phyloP scores from a whole-genome alignment of 2,888 invertebrate species.

The Pharmacophagus antenor region DNA sequence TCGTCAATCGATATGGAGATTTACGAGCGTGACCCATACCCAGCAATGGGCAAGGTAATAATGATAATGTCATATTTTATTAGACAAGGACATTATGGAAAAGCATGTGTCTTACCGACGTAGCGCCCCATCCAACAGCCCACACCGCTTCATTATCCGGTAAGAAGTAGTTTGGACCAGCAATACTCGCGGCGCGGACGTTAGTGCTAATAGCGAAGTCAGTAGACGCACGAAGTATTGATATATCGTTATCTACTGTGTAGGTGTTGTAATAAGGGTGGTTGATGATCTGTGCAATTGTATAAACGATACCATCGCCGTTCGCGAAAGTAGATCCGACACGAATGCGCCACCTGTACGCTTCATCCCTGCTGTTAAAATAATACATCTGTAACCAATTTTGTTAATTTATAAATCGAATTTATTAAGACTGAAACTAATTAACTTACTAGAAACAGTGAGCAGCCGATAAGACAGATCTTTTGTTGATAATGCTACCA shows the following conservation, averaged over 20 bases:
- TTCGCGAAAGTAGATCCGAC: constrained; percentile 39
- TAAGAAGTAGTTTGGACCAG: constrained; percentile 49
- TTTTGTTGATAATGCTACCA: constrained; percentile 40
- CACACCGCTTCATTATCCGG: constrained; percentile 49
- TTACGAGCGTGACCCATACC: too few relatives aligned
- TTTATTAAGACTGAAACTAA: not conserved
- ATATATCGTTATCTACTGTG: constrained; percentile 44
- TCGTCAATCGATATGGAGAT: too few relatives aligned
- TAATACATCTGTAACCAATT: not conserved
- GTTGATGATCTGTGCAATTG: constrained; percentile 21
- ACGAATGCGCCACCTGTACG: constrained; percentile 42
- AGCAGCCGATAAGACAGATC: constrained; percentile 40
- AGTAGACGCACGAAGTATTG: constrained; percentile 40
- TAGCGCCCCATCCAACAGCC: constrained; percentile 57
- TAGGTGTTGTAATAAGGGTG: constrained; percentile 42
- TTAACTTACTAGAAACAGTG: constrained; percentile 41
- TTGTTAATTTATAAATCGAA: not conserved
- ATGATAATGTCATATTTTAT: too few relatives aligned
- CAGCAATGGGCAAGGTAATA: too few relatives aligned
- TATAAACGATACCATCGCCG: constrained; percentile 38
- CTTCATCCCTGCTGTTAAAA: constrained; percentile 26
- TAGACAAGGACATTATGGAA: too few relatives aligned
- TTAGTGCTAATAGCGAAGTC: constrained; percentile 37
- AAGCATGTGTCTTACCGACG: constrained; percentile 42
- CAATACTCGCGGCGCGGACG: constrained; percentile 42